A percentile compares a stretch with the other conserved stretches of the same genome.
Evolutionary conservation across 2,113 vertebrate genomes (phyloP).

Genomic region (Sarotherodon lohbergeri): DNA sequence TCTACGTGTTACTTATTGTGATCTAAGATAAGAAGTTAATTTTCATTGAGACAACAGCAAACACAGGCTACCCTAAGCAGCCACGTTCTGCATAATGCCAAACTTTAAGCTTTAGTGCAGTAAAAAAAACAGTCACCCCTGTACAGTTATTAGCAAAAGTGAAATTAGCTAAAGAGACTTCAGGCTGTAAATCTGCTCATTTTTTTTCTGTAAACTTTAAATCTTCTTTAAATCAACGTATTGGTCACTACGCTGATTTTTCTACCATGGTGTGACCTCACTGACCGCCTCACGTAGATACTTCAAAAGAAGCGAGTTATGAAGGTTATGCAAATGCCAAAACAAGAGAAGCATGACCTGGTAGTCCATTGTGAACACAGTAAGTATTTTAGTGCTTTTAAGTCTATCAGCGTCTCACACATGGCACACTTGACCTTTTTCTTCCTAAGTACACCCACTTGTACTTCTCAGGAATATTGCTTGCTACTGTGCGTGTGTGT

Average conservation of each 20-base stretch:
- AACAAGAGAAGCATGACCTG: neutral
- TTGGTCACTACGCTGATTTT: neutral
- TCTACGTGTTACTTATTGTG: neutral
- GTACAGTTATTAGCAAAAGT: neutral
- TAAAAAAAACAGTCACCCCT: neutral
- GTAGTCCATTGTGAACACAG: neutral
- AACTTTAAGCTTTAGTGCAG: neutral
- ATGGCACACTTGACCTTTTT: conserved; percentile 27
- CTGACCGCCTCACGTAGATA: neutral
- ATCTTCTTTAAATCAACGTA: neutral
- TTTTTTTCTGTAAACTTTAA: neutral
- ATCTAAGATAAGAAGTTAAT: neutral
- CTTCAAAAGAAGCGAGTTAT: neutral
- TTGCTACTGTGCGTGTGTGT: neutral
- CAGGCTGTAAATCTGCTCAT: neutral
- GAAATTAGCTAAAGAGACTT: neutral
- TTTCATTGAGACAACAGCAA: neutral
- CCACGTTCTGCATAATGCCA: neutral
- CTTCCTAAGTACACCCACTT: conserved; percentile 22
- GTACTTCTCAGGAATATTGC: neutral
- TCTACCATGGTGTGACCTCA: neutral
- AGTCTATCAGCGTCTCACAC: neutral
- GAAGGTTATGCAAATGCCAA: neutral
- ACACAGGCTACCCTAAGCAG: neutral
- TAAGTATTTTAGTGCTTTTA: neutral